Evolutionary conservation across 2,797 vertebrate species (phyloP).

Genomic region (Sebastes alutus): DNA sequence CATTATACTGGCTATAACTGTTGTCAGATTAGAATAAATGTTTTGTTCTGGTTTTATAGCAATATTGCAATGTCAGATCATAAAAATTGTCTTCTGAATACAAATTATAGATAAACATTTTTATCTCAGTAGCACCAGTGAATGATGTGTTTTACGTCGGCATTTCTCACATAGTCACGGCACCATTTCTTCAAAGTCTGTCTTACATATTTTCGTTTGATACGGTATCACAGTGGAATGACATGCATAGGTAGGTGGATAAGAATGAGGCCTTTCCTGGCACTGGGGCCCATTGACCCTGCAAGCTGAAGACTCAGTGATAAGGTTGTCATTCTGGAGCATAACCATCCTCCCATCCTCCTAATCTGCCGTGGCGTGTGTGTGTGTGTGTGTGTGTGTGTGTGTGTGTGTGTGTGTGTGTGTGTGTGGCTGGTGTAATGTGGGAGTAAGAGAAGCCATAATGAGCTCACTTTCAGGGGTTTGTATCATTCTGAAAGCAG

Average conservation of each 20-base stretch:
- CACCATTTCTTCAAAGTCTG: not conserved
- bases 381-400: not conserved
- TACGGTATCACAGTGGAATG: constrained; percentile 23
- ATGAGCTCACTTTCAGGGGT: constrained; percentile 68
- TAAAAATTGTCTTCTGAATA: not conserved
- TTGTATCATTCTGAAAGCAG: constrained; percentile 58
- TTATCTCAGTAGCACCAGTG: not conserved
- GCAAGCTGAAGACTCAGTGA: constrained; percentile 71
- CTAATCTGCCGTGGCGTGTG: constrained; percentile 60
- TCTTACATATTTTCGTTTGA: constrained; percentile 24
- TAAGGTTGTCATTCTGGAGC: constrained; percentile 77
- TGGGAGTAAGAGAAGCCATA: constrained; percentile 69
- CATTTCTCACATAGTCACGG: not conserved
- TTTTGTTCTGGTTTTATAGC: not conserved
- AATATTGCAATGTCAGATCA: not conserved
- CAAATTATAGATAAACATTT: not conserved
- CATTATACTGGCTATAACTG: not conserved
- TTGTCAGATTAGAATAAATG: not conserved
- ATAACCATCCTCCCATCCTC: constrained; percentile 72
- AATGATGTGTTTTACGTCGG: not conserved
- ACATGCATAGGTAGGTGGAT: constrained; percentile 47
- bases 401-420: not conserved
- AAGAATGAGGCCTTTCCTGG: constrained; percentile 66
- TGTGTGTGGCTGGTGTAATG: constrained; percentile 44
- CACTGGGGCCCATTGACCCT: constrained; percentile 66